Percentiles rank a stretch among this genome's conserved stretches.
Evolutionary conservation across 2,888 invertebrate genomes (phyloP).

Genomic region (Tenthredo notha): DNA sequence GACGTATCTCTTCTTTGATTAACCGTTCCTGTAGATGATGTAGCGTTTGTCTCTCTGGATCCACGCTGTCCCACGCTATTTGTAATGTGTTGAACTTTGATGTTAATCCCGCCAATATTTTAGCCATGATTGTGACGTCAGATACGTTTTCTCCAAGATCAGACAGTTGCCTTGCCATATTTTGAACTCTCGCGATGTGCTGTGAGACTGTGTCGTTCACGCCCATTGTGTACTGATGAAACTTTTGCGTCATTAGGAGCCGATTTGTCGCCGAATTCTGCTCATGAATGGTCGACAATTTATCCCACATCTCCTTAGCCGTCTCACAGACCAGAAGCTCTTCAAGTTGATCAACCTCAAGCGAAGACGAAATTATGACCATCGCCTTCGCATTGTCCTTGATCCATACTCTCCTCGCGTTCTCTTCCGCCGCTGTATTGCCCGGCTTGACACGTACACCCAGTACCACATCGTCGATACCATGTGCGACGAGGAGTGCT

Average conservation of each 20-base stretch:
- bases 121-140: conserved; percentile 50
- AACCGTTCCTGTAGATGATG: conserved; percentile 52
- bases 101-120: conserved; percentile 56
- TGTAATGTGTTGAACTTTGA: conserved; percentile 52
- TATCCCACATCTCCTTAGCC: conserved; percentile 60
- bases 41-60: conserved; percentile 31
- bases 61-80: conserved; percentile 42
- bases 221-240: conserved; percentile 57
- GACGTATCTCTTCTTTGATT: conserved; percentile 53
- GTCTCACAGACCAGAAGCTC: conserved; percentile 53
- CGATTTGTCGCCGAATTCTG: conserved; percentile 61
- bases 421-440: neutral
- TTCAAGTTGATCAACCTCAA: conserved; percentile 54
- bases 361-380: conserved; percentile 54
- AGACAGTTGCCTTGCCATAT: conserved; percentile 57
- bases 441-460: conserved; percentile 53
- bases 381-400: conserved; percentile 59
- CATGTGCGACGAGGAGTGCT: conserved; percentile 42
- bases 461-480: conserved; percentile 45
- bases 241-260: conserved; percentile 56
- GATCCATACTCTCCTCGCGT: conserved; percentile 47
- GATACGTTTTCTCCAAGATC: conserved; percentile 55
- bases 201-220: conserved; percentile 57
- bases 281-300: conserved; percentile 58
- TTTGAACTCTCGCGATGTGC: conserved; percentile 57